A percentile compares a stretch with the other conserved stretches of the same genome.
Evolutionary conservation across 1,140 invertebrate species (phyloP).

Genomic region (Aphelenchoides fujianensis): DNA sequence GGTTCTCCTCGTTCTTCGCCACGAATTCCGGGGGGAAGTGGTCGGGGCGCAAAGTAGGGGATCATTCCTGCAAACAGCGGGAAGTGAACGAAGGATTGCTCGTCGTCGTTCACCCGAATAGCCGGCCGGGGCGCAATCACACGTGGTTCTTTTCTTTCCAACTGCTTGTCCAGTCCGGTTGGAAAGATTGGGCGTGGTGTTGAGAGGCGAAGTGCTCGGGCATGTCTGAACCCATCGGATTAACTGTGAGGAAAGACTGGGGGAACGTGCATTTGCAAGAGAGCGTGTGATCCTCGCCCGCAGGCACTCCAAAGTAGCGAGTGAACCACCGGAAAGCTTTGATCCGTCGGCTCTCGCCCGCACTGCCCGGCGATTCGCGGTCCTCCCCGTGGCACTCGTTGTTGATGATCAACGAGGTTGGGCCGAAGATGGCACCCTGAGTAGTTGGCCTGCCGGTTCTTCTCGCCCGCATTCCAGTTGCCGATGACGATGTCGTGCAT

Average conservation of each 20-base stretch:
- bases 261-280: conserved; percentile 52
- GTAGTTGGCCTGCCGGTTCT: conserved; percentile 50
- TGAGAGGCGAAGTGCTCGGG: conserved; percentile 47
- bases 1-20: conserved; percentile 50
- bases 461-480: conserved; percentile 54
- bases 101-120: conserved; percentile 37
- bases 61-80: conserved; percentile 26
- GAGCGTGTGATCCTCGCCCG: conserved; percentile 38
- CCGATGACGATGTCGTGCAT: conserved; percentile 61
- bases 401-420: conserved; percentile 59
- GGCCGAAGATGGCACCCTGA: conserved; percentile 62
- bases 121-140: conserved; percentile 53
- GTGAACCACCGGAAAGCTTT: conserved; percentile 61
- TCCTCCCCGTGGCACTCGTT: conserved; percentile 58
- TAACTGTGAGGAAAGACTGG: not conserved
- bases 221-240: conserved; percentile 47
- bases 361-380: conserved; percentile 44
- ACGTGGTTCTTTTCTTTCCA: conserved; percentile 53
- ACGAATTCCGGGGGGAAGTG: conserved; percentile 55
- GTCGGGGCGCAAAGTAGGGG: conserved; percentile 57
- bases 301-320: conserved; percentile 53
- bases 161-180: conserved; percentile 58
- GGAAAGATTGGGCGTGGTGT: conserved; percentile 49
- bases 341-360: conserved; percentile 57
- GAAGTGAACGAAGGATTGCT: too few species aligned